A percentile compares a stretch with the other conserved stretches of the same genome.
These are phyloP conservation scores for Gibbula magus DNA, from an alignment of 2,888 invertebrate genomes.

Conservation along the genomic window DNA sequence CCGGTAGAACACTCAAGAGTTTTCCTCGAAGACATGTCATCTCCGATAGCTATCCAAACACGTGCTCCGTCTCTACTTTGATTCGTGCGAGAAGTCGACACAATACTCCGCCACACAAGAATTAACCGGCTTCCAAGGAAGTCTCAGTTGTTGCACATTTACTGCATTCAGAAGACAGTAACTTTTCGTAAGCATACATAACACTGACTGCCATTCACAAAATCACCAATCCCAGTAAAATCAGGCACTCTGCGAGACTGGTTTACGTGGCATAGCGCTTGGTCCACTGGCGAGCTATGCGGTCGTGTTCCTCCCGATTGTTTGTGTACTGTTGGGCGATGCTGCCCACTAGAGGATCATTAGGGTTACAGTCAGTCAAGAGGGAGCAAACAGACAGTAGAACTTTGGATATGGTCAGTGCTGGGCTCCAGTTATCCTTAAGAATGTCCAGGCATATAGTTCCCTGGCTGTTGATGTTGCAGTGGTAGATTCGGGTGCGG, in stretches of 20 bases:
- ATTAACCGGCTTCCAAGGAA: background rate
- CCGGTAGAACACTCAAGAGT: background rate
- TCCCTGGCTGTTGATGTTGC: constrained; percentile 99
- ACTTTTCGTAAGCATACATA: constrained; percentile 12
- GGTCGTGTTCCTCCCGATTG: constrained; percentile 97
- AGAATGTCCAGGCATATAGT: constrained; percentile 97
- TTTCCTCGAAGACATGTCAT: no score
- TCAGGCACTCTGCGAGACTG: background rate
- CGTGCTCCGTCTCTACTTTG: background rate
- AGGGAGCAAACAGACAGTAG: constrained; percentile 97
- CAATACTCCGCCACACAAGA: background rate
- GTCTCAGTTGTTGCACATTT: constrained; percentile 13
- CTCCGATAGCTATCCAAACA: background rate
- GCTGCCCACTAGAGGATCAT: constrained; percentile 97
- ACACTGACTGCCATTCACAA: background rate
- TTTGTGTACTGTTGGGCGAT: constrained; percentile 98
- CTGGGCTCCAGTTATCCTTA: constrained; percentile 99
- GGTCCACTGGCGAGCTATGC: constrained; percentile 98
- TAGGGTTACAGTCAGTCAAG: constrained; percentile 98
- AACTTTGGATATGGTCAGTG: constrained; percentile 97
- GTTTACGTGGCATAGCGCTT: constrained; percentile 90
- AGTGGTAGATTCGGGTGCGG: constrained; percentile 97
- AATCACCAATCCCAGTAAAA: background rate
- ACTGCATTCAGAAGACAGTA: background rate
- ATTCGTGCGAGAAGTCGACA: background rate